Evolutionary conservation across 2,888 invertebrate species (phyloP).

Genomic region (Lottia gigantea): DNA sequence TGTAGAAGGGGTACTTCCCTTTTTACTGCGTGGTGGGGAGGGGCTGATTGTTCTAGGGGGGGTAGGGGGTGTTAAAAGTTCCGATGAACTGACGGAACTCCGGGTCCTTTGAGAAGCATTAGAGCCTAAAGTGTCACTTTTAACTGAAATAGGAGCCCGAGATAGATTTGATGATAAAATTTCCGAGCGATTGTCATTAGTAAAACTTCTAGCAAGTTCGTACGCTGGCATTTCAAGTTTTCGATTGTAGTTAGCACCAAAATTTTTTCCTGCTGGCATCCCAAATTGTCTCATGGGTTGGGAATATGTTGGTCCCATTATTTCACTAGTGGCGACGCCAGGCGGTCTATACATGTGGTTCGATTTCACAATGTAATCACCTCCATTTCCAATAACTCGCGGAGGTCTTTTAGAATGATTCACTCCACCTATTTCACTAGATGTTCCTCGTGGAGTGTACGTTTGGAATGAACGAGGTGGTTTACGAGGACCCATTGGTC

Average conservation of each 20-base stretch:
- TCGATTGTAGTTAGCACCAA: conserved; percentile 4
- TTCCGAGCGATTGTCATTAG: neutral
- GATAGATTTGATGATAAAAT: neutral
- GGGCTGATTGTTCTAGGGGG: too few species aligned
- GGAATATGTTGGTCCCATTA: conserved; percentile 1
- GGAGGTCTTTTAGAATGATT: neutral
- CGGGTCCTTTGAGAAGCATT: neutral
- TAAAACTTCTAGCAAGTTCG: neutral
- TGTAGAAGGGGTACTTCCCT: neutral
- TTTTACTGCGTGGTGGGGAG: neutral
- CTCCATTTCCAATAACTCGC: neutral
- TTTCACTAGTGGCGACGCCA: conserved; percentile 2
- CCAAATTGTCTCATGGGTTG: conserved; percentile 1
- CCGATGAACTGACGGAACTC: neutral
- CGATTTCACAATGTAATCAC: neutral
- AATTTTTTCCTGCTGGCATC: neutral
- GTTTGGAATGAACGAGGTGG: conserved; percentile 50
- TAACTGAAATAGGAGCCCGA: neutral
- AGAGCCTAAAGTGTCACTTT: conserved; percentile 4
- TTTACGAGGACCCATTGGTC: conserved; percentile 48
- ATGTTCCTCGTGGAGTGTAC: neutral
- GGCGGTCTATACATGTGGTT: conserved; percentile 2
- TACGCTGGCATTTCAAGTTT: neutral
- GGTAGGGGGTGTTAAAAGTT: neutral
- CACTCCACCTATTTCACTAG: neutral